These are phyloP conservation scores for Thalassophryne amazonica DNA, from an alignment of 2,797 vertebrate genomes.

Conservation along the genomic window DNA sequence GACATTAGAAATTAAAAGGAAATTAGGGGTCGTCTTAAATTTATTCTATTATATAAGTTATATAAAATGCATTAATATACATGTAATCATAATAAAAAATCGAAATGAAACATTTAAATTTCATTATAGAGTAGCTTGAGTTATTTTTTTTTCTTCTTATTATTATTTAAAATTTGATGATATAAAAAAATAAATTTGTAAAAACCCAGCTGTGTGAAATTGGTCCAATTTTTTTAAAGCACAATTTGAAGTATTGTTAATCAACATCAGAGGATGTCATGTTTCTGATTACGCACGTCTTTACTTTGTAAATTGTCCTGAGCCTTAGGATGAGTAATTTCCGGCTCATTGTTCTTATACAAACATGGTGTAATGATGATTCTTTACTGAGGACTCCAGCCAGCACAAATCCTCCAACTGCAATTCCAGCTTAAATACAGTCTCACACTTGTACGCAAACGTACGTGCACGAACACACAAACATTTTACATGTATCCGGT, in stretches of 20 bases:
- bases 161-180: too few relatives aligned
- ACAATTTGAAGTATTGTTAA: too few relatives aligned
- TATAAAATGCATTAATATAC: too few relatives aligned
- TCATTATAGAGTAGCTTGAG: too few relatives aligned
- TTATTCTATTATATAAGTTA: too few relatives aligned
- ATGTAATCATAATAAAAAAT: too few relatives aligned
- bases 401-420: slow-evolving; percentile 41
- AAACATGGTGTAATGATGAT: slow-evolving; percentile 2
- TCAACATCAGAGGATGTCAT: neutral
- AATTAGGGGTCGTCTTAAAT: too few relatives aligned
- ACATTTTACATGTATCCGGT: neutral
- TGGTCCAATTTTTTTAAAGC: neutral
- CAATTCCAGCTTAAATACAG: slow-evolving; percentile 35
- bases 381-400: neutral
- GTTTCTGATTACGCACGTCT: neutral
- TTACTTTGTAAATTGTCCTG: neutral
- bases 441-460: neutral
- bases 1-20: too few relatives aligned
- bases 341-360: neutral
- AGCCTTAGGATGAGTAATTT: neutral
- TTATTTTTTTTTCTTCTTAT: too few relatives aligned
- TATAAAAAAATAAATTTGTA: too few relatives aligned
- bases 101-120: too few relatives aligned
- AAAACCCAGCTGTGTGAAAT: too few relatives aligned
- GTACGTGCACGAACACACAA: neutral